A percentile compares a stretch with the other conserved stretches of the same genome.
Evolutionary conservation across 2,113 vertebrate genomes (phyloP).

Genomic region (Australoheros scitulus): DNA sequence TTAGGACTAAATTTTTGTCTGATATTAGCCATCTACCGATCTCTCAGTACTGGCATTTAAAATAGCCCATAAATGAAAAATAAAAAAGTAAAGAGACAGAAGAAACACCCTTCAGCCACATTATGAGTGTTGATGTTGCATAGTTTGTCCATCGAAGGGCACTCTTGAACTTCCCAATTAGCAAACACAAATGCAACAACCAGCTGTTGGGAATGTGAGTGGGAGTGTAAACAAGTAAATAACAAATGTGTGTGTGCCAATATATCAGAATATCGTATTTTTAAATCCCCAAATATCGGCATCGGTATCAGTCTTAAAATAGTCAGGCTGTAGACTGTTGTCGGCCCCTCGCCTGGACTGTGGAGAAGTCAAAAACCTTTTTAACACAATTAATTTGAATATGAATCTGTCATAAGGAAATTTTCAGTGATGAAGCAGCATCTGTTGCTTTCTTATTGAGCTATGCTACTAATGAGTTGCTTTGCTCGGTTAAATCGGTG

Average conservation of each 20-base stretch:
- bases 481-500: neutral
- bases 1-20: neutral
- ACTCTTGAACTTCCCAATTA: neutral
- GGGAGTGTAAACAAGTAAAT: neutral
- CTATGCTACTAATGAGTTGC: neutral
- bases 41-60: neutral
- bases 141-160: neutral
- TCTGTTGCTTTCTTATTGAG: neutral
- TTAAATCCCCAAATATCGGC: neutral
- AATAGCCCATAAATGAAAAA: neutral
- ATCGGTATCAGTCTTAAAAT: neutral
- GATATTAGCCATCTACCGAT: neutral
- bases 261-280: neutral
- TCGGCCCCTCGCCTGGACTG: too few species aligned
- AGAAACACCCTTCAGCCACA: neutral
- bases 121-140: neutral
- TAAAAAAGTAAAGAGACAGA: neutral
- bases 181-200: neutral
- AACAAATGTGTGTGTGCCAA: neutral
- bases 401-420: neutral
- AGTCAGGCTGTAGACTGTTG: neutral
- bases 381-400: neutral
- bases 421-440: neutral
- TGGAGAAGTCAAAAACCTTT: neutral
- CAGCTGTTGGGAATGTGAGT: neutral